These are phyloP conservation scores for Platynereis dumerilii DNA, from an alignment of 2,888 invertebrate species.

Conservation along the genomic window DNA sequence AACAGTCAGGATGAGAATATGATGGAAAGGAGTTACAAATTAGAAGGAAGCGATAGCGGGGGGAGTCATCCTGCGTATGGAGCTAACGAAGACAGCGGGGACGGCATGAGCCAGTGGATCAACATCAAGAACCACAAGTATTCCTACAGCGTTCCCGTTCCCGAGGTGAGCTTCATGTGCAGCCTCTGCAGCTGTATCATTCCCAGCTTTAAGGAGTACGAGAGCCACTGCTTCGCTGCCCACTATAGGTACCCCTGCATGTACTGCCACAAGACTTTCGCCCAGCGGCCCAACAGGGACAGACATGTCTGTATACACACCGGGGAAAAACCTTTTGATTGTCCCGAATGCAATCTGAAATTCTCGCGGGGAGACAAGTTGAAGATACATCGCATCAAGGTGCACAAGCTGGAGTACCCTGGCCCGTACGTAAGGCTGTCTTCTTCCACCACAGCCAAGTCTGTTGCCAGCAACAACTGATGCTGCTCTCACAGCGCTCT, in stretches of 20 bases:
- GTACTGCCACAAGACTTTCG: slow-evolving; percentile 59
- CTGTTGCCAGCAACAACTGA: too few relatives aligned
- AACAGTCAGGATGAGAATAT: background rate
- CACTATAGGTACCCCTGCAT: slow-evolving; percentile 58
- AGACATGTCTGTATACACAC: slow-evolving; percentile 60
- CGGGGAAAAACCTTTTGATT: slow-evolving; percentile 51
- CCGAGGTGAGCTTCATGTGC: background rate
- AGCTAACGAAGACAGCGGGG: background rate
- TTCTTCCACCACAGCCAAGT: too few relatives aligned
- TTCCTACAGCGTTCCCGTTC: slow-evolving; percentile 4
- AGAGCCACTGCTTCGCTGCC: slow-evolving; percentile 49
- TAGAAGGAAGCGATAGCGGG: background rate
- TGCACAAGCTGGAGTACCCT: slow-evolving; percentile 30
- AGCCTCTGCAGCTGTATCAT: background rate
- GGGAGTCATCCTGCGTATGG: background rate
- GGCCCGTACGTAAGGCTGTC: slow-evolving; percentile 12
- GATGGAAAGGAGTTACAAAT: background rate
- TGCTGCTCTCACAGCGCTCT: too few relatives aligned
- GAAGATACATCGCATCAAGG: slow-evolving; percentile 37
- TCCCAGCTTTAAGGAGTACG: slow-evolving; percentile 46
- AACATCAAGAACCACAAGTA: slow-evolving; percentile 7
- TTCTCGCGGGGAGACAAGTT: slow-evolving; percentile 43
- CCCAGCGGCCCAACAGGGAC: slow-evolving; percentile 59
- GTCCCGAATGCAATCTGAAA: slow-evolving; percentile 38
- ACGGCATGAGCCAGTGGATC: background rate